A percentile compares a stretch with the other conserved stretches of the same genome.
Evolutionary conservation across 1,140 invertebrate genomes (phyloP).

Genomic region (Magallana angulata): DNA sequence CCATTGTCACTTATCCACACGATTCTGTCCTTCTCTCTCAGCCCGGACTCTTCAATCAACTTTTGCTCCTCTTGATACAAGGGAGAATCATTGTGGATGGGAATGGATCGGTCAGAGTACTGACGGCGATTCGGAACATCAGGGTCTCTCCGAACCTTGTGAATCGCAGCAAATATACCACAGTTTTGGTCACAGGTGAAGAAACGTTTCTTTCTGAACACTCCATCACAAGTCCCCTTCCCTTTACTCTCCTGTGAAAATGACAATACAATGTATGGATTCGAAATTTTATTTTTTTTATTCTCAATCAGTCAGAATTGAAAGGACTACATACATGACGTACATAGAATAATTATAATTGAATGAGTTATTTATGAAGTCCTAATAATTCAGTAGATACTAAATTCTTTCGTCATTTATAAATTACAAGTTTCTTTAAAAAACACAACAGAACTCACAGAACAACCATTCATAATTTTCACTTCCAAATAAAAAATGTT

Average conservation of each 20-base stretch:
- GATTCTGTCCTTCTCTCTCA: constrained; percentile 81
- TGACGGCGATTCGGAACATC: constrained; percentile 32
- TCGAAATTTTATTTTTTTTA: no score
- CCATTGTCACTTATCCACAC: constrained; percentile 82
- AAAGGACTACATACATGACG: no score
- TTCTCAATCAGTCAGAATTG: no score
- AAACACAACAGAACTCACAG: no score
- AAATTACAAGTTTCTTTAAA: no score
- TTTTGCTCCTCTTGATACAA: constrained; percentile 27
- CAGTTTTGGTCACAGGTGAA: constrained; percentile 71
- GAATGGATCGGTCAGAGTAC: constrained; percentile 1
- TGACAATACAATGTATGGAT: no score
- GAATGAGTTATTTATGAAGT: background rate
- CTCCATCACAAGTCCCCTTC: constrained; percentile 73
- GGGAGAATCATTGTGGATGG: background rate
- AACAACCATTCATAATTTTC: no score
- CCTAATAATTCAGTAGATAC: background rate
- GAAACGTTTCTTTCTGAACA: constrained; percentile 66
- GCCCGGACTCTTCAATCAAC: constrained; percentile 60
- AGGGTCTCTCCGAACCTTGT: constrained; percentile 66
- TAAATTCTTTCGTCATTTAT: no score
- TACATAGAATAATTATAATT: no score
- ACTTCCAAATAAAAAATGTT: no score
- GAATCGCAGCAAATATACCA: constrained; percentile 74
- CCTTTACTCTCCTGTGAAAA: constrained; percentile 64